These are phyloP conservation scores for Aurelia aurita complex sp. Pacific DNA, from an alignment of 30 jellyfish, hydroid and myxozoan genomes.

Conservation along the genomic window DNA sequence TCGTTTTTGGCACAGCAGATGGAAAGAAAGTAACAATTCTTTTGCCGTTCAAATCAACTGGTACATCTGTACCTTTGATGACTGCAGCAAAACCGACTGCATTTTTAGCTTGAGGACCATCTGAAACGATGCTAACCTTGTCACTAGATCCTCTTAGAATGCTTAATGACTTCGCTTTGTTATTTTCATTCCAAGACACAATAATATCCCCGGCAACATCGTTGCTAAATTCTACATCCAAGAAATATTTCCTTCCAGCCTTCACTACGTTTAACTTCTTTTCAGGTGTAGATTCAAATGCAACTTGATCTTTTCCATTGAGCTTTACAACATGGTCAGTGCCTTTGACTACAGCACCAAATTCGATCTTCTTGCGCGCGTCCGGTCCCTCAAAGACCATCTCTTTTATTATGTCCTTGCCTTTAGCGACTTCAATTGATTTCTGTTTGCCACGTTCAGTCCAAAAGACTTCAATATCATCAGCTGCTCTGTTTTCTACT, in stretches of 20 bases:
- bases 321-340: conserved; percentile 22
- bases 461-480: conserved; percentile 37
- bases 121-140: neutral
- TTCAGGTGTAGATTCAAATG: neutral
- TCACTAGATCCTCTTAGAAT: conserved; percentile 11
- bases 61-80: conserved; percentile 26
- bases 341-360: conserved; percentile 4
- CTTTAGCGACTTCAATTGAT: neutral
- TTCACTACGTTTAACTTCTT: neutral
- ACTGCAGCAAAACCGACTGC: conserved; percentile 29
- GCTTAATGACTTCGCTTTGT: neutral
- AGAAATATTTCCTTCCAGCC: conserved; percentile 6
- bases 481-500: conserved; percentile 20
- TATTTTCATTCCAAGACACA: conserved; percentile 12
- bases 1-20: neutral
- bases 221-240: conserved; percentile 22
- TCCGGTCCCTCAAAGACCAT: conserved; percentile 22
- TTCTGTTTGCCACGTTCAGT: conserved; percentile 10
- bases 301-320: conserved; percentile 23
- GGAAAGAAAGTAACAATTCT: conserved; percentile 12
- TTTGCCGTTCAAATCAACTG: conserved; percentile 7
- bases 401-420: neutral
- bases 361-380: conserved; percentile 14
- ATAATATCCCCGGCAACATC: conserved; percentile 29
- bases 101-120: neutral